Evolutionary conservation across 2,888 invertebrate species (phyloP).

Genomic region (Hermaeophaga mercurialis): DNA sequence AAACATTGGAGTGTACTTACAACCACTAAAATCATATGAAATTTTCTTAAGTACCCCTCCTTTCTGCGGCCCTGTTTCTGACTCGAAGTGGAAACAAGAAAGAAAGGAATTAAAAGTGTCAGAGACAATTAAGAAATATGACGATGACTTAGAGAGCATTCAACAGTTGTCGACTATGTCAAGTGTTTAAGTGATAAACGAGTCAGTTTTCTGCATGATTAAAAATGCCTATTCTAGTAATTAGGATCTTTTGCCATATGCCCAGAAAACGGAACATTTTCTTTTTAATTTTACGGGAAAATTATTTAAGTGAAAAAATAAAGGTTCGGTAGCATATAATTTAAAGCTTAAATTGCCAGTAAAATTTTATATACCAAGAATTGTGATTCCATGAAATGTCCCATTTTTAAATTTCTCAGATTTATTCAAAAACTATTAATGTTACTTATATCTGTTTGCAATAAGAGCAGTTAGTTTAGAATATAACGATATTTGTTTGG

Average conservation of each 20-base stretch:
- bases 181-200: constrained; percentile 22
- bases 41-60: too few species aligned
- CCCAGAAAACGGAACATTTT: constrained; percentile 5
- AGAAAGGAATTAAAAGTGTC: constrained; percentile 27
- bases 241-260: constrained; percentile 20
- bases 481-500: constrained; percentile 17
- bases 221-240: constrained; percentile 22
- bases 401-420: too few species aligned
- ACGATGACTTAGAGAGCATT: constrained; percentile 26
- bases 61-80: not conserved
- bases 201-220: constrained; percentile 23
- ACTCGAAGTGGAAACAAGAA: constrained; percentile 16
- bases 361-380: too few species aligned
- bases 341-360: too few species aligned
- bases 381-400: too few species aligned
- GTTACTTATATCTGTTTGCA: too few species aligned
- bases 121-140: constrained; percentile 28
- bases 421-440: too few species aligned
- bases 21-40: too few species aligned
- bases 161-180: constrained; percentile 24
- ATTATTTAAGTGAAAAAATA: too few species aligned
- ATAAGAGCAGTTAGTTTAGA: too few species aligned
- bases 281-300: not conserved
- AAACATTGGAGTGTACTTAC: too few species aligned
- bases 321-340: too few species aligned